phyloP scores from a whole-genome alignment of 2,797 vertebrate species.

The Coendou prehensilis region DNA sequence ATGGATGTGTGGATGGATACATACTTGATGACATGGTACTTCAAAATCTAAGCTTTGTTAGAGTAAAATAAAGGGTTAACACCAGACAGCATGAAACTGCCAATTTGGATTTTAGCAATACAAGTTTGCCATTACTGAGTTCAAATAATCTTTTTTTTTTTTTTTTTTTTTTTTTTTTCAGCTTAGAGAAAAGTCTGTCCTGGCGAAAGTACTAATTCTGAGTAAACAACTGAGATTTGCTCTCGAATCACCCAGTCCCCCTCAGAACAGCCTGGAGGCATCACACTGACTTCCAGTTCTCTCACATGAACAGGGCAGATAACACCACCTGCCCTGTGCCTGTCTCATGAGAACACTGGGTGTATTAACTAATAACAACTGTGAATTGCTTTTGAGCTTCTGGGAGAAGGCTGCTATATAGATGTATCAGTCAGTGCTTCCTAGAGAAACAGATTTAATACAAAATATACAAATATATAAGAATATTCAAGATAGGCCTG shows the following conservation, averaged over 20 bases:
- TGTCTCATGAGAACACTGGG: slow-evolving; percentile 14
- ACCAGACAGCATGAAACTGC: slow-evolving; percentile 5
- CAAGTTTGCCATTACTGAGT: not conserved
- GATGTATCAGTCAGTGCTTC: not conserved
- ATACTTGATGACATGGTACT: not conserved
- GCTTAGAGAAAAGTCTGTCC: not conserved
- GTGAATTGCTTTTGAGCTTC: slow-evolving; percentile 61
- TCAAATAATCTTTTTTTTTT: not conserved
- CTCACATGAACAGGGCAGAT: not conserved
- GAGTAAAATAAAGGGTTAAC: not conserved
- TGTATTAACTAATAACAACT: slow-evolving; percentile 46
- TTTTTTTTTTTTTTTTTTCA: not conserved
- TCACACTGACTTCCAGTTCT: slow-evolving; percentile 20
- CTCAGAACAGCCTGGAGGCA: not conserved
- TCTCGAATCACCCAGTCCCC: not conserved
- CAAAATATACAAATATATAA: not conserved
- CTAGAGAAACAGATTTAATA: not conserved
- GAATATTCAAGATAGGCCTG: not conserved
- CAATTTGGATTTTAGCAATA: slow-evolving; percentile 19
- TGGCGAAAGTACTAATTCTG: not conserved
- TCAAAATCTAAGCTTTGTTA: slow-evolving; percentile 1
- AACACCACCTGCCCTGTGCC: slow-evolving; percentile 5
- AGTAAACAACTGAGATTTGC: slow-evolving; percentile 21
- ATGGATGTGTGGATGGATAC: not conserved
- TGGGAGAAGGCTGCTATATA: slow-evolving; percentile 14